Base-by-base conservation (phyloP, 2,888 invertebrate genomes). In the Leptopilina syphax region DNA sequence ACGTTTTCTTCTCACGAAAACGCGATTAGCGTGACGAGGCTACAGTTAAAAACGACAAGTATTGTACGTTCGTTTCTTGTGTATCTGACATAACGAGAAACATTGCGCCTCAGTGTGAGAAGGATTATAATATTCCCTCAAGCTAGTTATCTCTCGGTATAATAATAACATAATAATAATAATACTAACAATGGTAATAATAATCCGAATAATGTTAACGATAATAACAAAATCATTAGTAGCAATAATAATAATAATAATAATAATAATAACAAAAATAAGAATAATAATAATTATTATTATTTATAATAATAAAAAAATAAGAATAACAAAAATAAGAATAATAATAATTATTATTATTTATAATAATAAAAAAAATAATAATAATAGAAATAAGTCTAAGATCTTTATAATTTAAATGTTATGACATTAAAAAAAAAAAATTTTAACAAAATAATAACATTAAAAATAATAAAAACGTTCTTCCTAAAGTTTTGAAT, bases 51-150 rank as follows among this genome's bases (percentile, higher is more conserved):
- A 73, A 57, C 54, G 73, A 57, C 34, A 73, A 50, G 73, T 73
- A 73, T 73, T 73, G 73, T 73, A n/a, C 57, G 34, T 73, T 57
- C n/a, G 54, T 57, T 73, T 50, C 12, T 50, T 34, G 10, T 50
- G 12, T 73, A 73, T 73, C 57, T 73, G 57, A 57, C 73, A 73
- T 73, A 73, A 57, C 70, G 24, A 70, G 70, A 70, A 70, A 70
- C 73, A 73, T 63, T 73, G 73, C 57, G 27, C 24, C 8, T 54
- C n/a, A 73, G 73, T 73, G 54, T 73, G 34, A 73, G 57, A 73
- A 73, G 34, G 57, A 73, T 70, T 70, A 54, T 73, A 73, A n/a
- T 13, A n/a, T 27, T 57, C 57, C 54, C 73, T 34, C 54, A 24
- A 73, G 73, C 73, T 27, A 57, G 73, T 73, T 73, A 73, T 73